phyloP scores from a whole-genome alignment of 2,888 invertebrate genomes.

The Disparrhopalites patrizii region DNA sequence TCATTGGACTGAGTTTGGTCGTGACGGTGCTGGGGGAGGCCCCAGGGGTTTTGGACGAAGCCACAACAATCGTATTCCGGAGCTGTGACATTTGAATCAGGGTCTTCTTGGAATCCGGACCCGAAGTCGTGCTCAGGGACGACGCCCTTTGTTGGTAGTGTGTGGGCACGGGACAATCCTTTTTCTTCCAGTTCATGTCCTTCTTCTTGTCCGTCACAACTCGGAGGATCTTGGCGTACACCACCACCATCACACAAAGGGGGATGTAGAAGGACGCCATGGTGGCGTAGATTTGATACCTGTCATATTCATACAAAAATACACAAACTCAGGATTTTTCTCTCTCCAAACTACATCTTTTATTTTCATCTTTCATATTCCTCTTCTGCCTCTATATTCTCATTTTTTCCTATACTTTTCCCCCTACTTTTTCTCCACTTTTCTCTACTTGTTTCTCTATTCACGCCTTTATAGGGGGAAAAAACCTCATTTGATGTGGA shows the following conservation, averaged over 20 bases:
- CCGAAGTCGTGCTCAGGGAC: not conserved
- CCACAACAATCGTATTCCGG: not conserved
- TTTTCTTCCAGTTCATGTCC: conserved; percentile 64
- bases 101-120: not conserved
- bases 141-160: conserved; percentile 4
- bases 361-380: not conserved
- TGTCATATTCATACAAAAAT: too few species aligned
- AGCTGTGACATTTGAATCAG: not conserved
- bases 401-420: too few species aligned
- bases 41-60: not conserved
- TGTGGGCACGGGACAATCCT: not conserved
- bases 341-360: not conserved
- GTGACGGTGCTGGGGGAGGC: not conserved
- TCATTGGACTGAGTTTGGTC: not conserved
- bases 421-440: too few species aligned
- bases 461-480: too few species aligned
- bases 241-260: conserved; percentile 89
- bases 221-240: conserved; percentile 94
- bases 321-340: not conserved
- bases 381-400: too few species aligned
- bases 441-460: too few species aligned
- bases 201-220: conserved; percentile 86
- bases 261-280: conserved; percentile 95
- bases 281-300: conserved; percentile 95
- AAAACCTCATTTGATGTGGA: too few species aligned